Percentiles rank a stretch among this genome's conserved stretches.
Evolutionary conservation across 2,888 invertebrate species (phyloP).

Genomic region (Melinopterus prodromus): DNA sequence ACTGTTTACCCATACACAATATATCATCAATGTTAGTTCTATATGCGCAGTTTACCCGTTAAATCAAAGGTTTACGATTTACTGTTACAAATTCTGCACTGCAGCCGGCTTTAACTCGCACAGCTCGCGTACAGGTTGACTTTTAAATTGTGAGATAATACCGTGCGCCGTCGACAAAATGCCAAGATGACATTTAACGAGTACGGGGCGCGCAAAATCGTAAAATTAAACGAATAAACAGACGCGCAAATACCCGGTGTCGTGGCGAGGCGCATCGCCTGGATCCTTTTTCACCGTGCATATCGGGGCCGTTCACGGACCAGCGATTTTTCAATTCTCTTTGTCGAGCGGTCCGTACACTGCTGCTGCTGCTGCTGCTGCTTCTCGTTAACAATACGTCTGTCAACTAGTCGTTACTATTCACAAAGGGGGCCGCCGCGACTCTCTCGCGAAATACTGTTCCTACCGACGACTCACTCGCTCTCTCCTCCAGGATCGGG

Average conservation of each 20-base stretch:
- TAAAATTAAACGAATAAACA: constrained; percentile 37
- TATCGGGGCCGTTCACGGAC: constrained; percentile 40
- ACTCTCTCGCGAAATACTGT: constrained; percentile 37
- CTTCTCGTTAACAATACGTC: constrained; percentile 42
- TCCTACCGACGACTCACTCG: constrained; percentile 38
- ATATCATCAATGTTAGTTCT: not conserved
- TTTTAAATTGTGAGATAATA: constrained; percentile 17
- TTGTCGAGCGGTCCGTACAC: constrained; percentile 35
- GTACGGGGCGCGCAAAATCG: constrained; percentile 30
- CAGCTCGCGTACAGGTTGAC: constrained; percentile 21
- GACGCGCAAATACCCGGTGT: not conserved
- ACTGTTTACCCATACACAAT: not conserved
- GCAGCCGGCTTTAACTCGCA: not conserved
- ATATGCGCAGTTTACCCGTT: not conserved
- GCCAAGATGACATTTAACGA: constrained; percentile 37
- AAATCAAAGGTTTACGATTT: not conserved
- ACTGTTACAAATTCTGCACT: not conserved
- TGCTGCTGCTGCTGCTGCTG: constrained; percentile 33
- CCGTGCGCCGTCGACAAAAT: constrained; percentile 27
- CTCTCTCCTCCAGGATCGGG: not conserved
- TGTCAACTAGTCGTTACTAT: constrained; percentile 41
- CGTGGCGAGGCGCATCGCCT: not conserved
- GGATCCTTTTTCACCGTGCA: constrained; percentile 25
- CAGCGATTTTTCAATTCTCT: constrained; percentile 44
- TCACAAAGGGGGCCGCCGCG: constrained; percentile 37